A percentile compares a stretch with the other conserved stretches of the same genome.
These are phyloP conservation scores for Drosophila pectinifera DNA, from an alignment of 1,140 invertebrate genomes.

Conservation along the genomic window DNA sequence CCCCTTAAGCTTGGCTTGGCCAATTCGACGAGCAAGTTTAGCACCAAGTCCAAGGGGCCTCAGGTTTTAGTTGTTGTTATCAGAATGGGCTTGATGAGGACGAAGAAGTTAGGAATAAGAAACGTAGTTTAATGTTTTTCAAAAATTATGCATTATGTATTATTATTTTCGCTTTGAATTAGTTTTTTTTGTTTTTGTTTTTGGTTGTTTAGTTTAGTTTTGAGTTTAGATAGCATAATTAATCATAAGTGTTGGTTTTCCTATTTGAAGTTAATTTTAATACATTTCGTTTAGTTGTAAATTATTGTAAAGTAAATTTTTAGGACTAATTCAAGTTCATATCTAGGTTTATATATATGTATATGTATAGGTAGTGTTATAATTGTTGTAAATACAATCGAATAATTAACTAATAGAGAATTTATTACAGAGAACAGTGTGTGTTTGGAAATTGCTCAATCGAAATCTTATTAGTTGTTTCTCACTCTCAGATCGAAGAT, in stretches of 20 bases:
- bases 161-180: constrained; percentile 68
- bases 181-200: constrained; percentile 30
- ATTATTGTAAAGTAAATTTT: constrained; percentile 71
- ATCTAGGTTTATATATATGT: constrained; percentile 44
- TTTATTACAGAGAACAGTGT: constrained; percentile 64
- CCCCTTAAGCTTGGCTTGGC: constrained; percentile 39
- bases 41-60: constrained; percentile 33
- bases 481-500: constrained; percentile 24
- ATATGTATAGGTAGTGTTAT: constrained; percentile 60
- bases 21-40: constrained; percentile 31
- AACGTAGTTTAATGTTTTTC: constrained; percentile 61
- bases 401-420: constrained; percentile 72
- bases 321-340: constrained; percentile 69
- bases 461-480: constrained; percentile 11
- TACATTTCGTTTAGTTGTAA: constrained; percentile 80
- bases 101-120: constrained; percentile 24
- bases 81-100: constrained; percentile 17
- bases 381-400: constrained; percentile 76
- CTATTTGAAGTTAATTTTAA: constrained; percentile 77
- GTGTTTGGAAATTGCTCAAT: constrained; percentile 42
- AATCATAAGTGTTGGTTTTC: constrained; percentile 54
- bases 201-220: constrained; percentile 55
- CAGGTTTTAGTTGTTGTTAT: constrained; percentile 43
- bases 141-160: constrained; percentile 77
- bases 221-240: constrained; percentile 73